Base-by-base conservation (phyloP, 1,140 invertebrate genomes). In the Pachyrhynchus sulphureomaculatus region DNA sequence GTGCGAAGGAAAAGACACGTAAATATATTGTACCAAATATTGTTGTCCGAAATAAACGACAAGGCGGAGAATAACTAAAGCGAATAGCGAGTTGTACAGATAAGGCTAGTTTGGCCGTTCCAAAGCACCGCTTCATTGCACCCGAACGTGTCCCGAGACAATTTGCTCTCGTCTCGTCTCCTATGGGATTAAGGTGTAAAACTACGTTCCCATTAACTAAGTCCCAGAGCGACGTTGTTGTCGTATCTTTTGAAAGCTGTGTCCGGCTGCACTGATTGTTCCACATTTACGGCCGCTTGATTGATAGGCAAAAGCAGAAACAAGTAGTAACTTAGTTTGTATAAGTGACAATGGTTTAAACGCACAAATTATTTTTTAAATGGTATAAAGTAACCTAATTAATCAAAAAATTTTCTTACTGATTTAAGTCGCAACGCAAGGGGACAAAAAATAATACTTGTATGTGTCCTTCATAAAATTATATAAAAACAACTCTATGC, bases 151-250 rank as follows among this genome's bases (percentile, higher is more conserved):
- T 54, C 51, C 36, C 51, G 9, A 41, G 36, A 54, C 29, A 54
- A 33, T 54, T 54, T 26, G 51, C 36, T 21, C 15, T 20, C 24
- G 51, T 20, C 51, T 24, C 24, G 20, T 6, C 20, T 54, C 51
- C 33, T 18, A 4, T n/a, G 51, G 36, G 51, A 54, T 54, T 54
- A 29, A 54, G 29, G 51, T 54, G 51, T 54, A 23, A 41, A 42
- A 39, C 51, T 41, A 20, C 8, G 18, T 42, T 18, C 47, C 64
- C 62, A 67, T 68, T 68, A 68, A 49, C 33, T 51, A 44, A 21
- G 48, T 44, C 49, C 48, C 44, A 12, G 24, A 10, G 17, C 42
- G 29, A 12, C 12, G 26, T 6, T 42, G 39, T 39, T 34, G 53
- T 45, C 54, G 54, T 24, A 20, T 10, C 42, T 39, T 36, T 55